Conservation (phyloP, 2,888 invertebrate species). For the Epinotia bilunana region DNA sequence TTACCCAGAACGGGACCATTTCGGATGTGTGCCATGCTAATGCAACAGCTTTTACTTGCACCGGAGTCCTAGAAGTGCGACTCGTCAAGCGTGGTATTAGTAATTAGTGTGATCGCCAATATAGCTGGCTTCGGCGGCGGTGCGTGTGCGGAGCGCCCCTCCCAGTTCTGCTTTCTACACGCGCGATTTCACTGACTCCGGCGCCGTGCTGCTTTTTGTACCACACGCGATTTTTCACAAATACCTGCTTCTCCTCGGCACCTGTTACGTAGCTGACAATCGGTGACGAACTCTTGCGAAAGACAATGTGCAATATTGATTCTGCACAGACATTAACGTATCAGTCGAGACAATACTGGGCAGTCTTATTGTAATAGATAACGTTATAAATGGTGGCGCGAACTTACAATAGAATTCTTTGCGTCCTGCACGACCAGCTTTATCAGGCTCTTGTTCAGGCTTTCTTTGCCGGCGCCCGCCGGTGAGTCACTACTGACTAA, state of each 20-base stretch:
- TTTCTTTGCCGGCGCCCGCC: conserved; percentile 66
- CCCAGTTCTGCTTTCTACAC: conserved; percentile 83
- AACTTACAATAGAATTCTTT: conserved; percentile 77
- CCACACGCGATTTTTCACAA: conserved; percentile 76
- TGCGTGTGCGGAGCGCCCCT: conserved; percentile 59
- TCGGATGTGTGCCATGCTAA: conserved; percentile 20
- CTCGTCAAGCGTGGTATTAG: conserved; percentile 42
- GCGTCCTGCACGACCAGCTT: conserved; percentile 64
- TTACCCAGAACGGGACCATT: conserved; percentile 21
- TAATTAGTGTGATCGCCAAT: conserved; percentile 42
- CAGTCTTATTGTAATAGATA: conserved; percentile 67
- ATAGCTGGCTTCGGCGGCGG: conserved; percentile 53
- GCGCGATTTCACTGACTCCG: conserved; percentile 79
- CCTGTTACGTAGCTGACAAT: conserved; percentile 53
- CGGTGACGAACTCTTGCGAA: conserved; percentile 45
- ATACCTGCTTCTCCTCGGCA: conserved; percentile 61
- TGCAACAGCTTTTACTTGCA: conserved; percentile 30
- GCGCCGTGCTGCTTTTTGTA: conserved; percentile 65
- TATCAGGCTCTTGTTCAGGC: conserved; percentile 59
- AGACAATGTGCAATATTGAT: conserved; percentile 35
- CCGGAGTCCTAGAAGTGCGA: conserved; percentile 33
- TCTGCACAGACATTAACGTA: conserved; percentile 10
- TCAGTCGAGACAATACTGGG: conserved; percentile 49
- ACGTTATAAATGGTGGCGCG: conserved; percentile 71
- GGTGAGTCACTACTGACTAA: conserved; percentile 77